A percentile compares a stretch with the other conserved stretches of the same genome.
phyloP scores from a whole-genome alignment of 2,113 vertebrate genomes.

The Camelus bactrianus region DNA sequence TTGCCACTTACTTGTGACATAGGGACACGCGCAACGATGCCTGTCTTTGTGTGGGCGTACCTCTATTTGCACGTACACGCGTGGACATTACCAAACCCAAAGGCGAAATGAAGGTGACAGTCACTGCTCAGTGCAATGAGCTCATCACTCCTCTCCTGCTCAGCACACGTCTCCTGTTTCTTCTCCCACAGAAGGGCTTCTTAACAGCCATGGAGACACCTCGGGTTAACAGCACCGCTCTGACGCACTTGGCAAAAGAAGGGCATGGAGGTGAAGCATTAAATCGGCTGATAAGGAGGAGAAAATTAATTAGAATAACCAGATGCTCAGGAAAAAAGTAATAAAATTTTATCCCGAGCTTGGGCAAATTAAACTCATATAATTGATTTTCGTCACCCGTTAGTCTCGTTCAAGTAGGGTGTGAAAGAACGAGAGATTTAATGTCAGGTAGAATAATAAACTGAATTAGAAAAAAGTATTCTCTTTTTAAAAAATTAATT shows the following conservation, averaged over 20 bases:
- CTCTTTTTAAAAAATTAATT: neutral
- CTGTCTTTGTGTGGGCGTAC: neutral
- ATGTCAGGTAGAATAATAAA: conserved; percentile 46
- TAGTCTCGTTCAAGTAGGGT: neutral
- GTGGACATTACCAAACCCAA: neutral
- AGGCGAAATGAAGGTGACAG: neutral
- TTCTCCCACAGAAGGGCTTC: conserved; percentile 11
- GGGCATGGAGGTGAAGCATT: conserved; percentile 61
- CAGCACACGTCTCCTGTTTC: neutral
- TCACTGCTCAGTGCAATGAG: neutral
- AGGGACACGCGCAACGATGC: neutral
- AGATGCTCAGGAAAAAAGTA: conserved; percentile 68
- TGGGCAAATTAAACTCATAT: conserved; percentile 54
- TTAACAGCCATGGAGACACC: conserved; percentile 45
- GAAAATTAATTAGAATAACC: conserved; percentile 73
- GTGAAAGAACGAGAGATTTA: conserved; percentile 68
- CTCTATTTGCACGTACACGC: neutral
- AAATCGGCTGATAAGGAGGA: conserved; percentile 42
- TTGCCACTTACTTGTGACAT: neutral
- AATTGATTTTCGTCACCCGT: conserved; percentile 63
- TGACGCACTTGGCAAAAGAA: conserved; percentile 61
- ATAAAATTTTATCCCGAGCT: conserved; percentile 52
- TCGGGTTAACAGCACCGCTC: neutral
- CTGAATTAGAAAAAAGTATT: conserved; percentile 12
- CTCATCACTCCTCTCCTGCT: neutral